These are phyloP conservation scores for Sinella curviseta DNA, from an alignment of 1,140 invertebrate genomes.

Conservation along the genomic window DNA sequence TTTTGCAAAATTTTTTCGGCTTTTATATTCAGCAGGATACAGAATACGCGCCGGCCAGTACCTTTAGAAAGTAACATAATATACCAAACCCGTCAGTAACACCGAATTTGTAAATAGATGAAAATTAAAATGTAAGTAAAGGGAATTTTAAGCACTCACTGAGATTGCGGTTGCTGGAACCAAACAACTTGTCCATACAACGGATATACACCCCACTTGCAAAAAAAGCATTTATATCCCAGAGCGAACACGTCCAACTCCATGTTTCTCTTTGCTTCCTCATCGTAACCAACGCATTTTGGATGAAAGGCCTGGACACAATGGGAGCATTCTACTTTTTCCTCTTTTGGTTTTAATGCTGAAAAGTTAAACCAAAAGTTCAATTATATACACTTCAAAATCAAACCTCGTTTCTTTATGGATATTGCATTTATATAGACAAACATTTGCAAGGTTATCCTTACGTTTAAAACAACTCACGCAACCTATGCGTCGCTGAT, in stretches of 20 bases:
- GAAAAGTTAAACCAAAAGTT: not conserved
- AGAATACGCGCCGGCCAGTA: constrained; percentile 45
- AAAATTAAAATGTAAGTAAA: no score
- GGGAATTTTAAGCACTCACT: no score
- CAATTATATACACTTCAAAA: not conserved
- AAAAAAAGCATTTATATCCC: constrained; percentile 36
- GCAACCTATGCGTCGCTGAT: constrained; percentile 33
- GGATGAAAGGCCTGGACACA: constrained; percentile 39
- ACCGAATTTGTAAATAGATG: no score
- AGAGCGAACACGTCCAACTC: constrained; percentile 14
- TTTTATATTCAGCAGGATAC: constrained; percentile 35
- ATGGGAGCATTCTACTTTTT: constrained; percentile 16
- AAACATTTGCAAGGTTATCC: not conserved
- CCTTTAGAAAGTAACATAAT: constrained; percentile 3
- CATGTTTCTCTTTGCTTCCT: not conserved
- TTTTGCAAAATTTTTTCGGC: not conserved
- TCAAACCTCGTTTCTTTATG: not conserved
- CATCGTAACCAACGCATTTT: constrained; percentile 34
- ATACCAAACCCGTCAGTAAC: no score
- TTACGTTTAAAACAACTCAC: constrained; percentile 41
- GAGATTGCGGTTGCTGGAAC: constrained; percentile 39
- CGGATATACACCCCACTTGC: constrained; percentile 43
- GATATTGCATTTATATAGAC: not conserved
- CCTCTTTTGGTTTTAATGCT: constrained; percentile 27
- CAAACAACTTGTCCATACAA: constrained; percentile 43